Percentiles rank a stretch among this genome's conserved stretches.
Evolutionary conservation across 2,113 vertebrate species (phyloP).

Genomic region (Lichenostomus cassidix): DNA sequence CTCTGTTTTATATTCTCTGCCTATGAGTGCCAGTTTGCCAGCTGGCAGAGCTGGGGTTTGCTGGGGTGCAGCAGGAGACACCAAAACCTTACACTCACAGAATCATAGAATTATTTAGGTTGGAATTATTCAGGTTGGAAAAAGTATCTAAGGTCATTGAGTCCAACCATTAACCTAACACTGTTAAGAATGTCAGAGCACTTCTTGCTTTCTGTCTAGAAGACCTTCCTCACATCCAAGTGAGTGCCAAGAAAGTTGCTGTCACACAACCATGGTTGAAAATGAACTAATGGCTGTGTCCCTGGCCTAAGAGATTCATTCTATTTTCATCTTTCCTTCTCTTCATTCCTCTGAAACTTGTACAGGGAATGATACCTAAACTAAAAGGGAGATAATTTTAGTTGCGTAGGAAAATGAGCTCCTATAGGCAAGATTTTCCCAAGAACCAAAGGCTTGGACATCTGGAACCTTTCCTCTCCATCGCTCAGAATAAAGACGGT

Average conservation of each 20-base stretch:
- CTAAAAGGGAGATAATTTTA: neutral
- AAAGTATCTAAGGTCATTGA: neutral
- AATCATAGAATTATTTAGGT: neutral
- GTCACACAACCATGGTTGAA: neutral
- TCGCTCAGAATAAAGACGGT: neutral
- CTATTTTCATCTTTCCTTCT: neutral
- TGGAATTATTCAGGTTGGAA: neutral
- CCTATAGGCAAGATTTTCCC: neutral
- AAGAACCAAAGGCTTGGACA: neutral
- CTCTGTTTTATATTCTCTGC: neutral
- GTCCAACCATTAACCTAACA: neutral
- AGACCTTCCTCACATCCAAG: neutral
- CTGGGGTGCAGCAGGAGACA: neutral
- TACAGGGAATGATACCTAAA: neutral
- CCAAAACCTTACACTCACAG: neutral
- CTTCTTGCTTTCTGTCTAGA: neutral
- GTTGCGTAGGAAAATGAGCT: neutral
- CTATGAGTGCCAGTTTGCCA: rapidly evolving
- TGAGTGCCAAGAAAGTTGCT: neutral
- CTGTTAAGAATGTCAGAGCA: neutral
- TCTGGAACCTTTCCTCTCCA: neutral
- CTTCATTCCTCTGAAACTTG: neutral
- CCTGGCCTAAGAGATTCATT: neutral
- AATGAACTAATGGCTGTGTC: neutral
- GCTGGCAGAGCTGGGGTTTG: neutral